These are phyloP conservation scores for Zaprionus bogoriensis DNA, from an alignment of 2,888 invertebrate genomes.

Conservation along the genomic window DNA sequence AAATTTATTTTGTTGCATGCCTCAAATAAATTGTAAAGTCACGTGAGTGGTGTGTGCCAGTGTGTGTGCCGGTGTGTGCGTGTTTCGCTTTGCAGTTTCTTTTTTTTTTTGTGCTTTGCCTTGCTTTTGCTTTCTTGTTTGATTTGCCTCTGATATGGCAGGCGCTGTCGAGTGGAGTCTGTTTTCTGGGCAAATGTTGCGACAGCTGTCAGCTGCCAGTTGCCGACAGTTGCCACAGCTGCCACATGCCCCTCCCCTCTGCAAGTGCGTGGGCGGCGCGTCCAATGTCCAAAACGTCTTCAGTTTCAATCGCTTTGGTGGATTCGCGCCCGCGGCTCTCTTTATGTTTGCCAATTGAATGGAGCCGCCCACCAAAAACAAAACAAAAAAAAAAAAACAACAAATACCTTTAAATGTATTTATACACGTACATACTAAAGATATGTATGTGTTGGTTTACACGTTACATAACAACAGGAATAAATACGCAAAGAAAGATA, in stretches of 20 bases:
- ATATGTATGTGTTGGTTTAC: neutral
- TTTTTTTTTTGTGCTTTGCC: neutral
- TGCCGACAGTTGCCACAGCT: constrained; percentile 19
- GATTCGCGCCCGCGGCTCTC: constrained; percentile 45
- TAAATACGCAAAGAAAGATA: neutral
- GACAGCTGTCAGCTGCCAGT: constrained; percentile 60
- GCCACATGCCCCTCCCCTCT: constrained; percentile 24
- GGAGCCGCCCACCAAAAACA: constrained; percentile 50
- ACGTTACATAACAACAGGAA: constrained; percentile 37
- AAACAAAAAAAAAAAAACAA: constrained; percentile 1
- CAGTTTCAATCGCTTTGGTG: constrained; percentile 63
- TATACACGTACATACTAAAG: neutral
- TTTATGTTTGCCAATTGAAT: constrained; percentile 66
- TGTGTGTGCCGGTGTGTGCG: no score
- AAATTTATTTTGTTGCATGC: constrained; percentile 70
- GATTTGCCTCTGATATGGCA: constrained; percentile 66
- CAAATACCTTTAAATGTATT: neutral
- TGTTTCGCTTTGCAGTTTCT: neutral
- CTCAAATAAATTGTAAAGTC: constrained; percentile 69
- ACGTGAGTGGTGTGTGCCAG: constrained; percentile 60
- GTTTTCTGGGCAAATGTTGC: constrained; percentile 49
- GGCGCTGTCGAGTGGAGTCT: constrained; percentile 10
- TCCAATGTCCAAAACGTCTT: constrained; percentile 63
- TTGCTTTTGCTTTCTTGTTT: constrained; percentile 27
- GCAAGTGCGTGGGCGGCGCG: constrained; percentile 42